phyloP scores from a whole-genome alignment of 2,888 invertebrate genomes.

The Ypsolopha scabrella region DNA sequence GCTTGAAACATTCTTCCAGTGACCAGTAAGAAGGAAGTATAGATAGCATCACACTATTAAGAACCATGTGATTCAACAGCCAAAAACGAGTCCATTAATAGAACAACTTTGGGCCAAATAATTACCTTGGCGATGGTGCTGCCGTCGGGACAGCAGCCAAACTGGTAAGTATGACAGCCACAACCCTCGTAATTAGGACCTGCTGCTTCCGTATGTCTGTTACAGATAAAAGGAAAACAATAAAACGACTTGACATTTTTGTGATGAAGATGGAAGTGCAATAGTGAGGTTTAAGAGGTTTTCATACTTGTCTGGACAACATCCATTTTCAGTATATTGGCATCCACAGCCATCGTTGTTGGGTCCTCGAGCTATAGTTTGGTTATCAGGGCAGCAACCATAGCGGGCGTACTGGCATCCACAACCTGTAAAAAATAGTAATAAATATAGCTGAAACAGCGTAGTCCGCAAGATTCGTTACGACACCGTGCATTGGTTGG shows the following conservation, averaged over 20 bases:
- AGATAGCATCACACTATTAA: no score
- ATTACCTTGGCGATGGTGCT: constrained; percentile 72
- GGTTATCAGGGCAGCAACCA: constrained; percentile 90
- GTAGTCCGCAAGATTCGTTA: no score
- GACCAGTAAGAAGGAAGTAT: no score
- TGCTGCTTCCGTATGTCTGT: constrained; percentile 75
- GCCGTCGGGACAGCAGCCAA: constrained; percentile 92
- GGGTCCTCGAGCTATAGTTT: constrained; percentile 82
- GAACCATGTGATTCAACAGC: no score
- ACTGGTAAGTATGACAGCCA: constrained; percentile 85
- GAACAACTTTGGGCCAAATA: no score
- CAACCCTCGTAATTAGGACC: constrained; percentile 88
- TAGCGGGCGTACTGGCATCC: constrained; percentile 81
- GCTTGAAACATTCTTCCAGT: no score
- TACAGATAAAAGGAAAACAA: background rate
- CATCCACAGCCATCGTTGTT: constrained; percentile 87
- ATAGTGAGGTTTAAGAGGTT: background rate
- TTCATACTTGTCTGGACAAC: constrained; percentile 83
- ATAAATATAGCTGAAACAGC: no score
- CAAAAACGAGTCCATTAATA: no score
- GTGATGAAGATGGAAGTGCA: no score
- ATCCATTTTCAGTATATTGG: constrained; percentile 78
- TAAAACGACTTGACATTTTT: no score
- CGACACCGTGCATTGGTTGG: background rate
- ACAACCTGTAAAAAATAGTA: constrained; percentile 68